phyloP scores from a whole-genome alignment of 37 sponge, comb jelly and placozoan species.

The Amphimedon queenslandica region DNA sequence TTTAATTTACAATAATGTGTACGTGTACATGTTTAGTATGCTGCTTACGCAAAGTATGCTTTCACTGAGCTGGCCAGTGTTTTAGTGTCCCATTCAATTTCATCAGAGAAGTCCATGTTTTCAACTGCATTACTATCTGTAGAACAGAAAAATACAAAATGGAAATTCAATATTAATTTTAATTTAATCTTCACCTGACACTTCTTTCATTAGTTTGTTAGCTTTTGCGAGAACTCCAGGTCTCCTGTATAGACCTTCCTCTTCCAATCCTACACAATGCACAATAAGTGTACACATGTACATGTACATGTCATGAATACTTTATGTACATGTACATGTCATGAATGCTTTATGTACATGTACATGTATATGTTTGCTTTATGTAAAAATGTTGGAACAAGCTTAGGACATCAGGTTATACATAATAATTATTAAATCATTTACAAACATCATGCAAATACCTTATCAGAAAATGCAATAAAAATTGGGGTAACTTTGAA shows the following conservation, averaged over 20 bases:
- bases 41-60: conserved; percentile 55
- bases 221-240: conserved; percentile 81
- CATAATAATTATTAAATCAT: too few relatives aligned
- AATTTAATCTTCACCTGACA: conserved; percentile 16
- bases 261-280: conserved; percentile 60
- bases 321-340: conserved; percentile 1
- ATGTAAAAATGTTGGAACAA: too few relatives aligned
- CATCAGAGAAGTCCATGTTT: conserved; percentile 41
- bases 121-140: conserved; percentile 36
- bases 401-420: too few relatives aligned
- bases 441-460: too few relatives aligned
- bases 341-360: too few relatives aligned
- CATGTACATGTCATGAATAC: background rate
- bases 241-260: conserved; percentile 91
- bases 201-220: conserved; percentile 67
- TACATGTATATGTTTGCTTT: too few relatives aligned
- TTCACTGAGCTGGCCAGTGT: conserved; percentile 88
- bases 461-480: too few relatives aligned
- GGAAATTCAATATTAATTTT: background rate
- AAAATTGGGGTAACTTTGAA: too few relatives aligned
- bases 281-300: background rate
- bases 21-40: background rate
- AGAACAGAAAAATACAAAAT: background rate
- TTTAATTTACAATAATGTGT: background rate
- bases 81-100: conserved; percentile 78